Evolutionary conservation across 2,113 vertebrate genomes (phyloP).

Genomic region (Amia ocellicauda): DNA sequence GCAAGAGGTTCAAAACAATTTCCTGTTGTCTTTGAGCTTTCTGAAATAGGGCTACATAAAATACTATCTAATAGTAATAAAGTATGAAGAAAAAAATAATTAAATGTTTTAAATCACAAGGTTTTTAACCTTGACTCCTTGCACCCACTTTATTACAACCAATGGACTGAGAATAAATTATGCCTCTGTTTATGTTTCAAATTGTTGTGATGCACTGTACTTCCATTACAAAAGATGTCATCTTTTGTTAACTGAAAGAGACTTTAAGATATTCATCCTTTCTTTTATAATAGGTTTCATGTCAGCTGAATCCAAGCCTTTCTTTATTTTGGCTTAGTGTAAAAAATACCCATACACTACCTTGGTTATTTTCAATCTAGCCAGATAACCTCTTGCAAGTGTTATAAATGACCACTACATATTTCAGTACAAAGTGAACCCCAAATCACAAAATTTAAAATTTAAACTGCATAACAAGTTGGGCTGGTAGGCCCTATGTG

Average conservation of each 20-base stretch:
- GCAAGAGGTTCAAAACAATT: slow-evolving; percentile 17
- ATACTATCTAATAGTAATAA: background rate
- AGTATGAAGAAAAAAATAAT: background rate
- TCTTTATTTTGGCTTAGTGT: slow-evolving; percentile 4
- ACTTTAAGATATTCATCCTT: background rate
- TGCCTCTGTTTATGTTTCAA: slow-evolving; percentile 3
- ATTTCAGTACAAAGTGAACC: no score
- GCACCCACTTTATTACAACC: background rate
- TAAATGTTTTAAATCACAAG: slow-evolving; percentile 19
- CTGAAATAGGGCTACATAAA: slow-evolving; percentile 16
- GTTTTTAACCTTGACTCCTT: slow-evolving; percentile 12
- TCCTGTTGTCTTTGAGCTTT: slow-evolving; percentile 26
- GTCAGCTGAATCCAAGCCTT: background rate
- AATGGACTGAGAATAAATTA: background rate
- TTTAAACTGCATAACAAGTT: no score
- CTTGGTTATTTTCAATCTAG: no score
- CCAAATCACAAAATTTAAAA: no score
- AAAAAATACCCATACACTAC: background rate
- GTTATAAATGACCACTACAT: no score
- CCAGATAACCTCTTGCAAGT: no score
- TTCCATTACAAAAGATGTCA: slow-evolving; percentile 12
- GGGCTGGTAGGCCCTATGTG: no score
- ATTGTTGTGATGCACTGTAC: slow-evolving; percentile 1
- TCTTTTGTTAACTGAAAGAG: slow-evolving; percentile 1
- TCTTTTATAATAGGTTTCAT: slow-evolving; percentile 2